These are phyloP conservation scores for Strix aluco DNA, from an alignment of 2,113 vertebrate species.

Conservation along the genomic window DNA sequence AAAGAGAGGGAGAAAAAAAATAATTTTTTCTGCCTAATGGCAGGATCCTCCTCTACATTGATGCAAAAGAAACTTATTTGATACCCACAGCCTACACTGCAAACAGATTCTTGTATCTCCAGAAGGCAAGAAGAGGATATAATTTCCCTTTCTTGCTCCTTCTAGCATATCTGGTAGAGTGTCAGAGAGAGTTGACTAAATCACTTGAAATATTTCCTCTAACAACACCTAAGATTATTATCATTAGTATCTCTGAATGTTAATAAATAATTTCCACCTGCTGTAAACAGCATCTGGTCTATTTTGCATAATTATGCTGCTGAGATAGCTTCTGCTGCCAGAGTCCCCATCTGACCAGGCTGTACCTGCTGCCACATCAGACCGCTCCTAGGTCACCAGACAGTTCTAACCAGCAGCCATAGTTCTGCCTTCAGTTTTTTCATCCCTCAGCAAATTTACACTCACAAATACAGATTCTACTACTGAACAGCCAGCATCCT, in stretches of 20 bases:
- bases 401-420: background rate
- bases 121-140: background rate
- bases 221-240: background rate
- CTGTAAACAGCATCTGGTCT: background rate
- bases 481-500: background rate
- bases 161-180: background rate
- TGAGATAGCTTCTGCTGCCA: background rate
- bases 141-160: background rate
- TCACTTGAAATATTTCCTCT: background rate
- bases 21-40: background rate
- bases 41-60: background rate
- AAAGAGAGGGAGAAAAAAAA: background rate
- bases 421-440: background rate
- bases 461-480: background rate
- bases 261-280: background rate
- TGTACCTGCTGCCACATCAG: background rate
- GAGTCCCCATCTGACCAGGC: background rate
- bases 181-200: background rate
- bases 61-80: background rate
- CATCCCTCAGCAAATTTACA: background rate
- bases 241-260: background rate
- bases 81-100: fast-evolving
- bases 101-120: background rate
- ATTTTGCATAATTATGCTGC: background rate
- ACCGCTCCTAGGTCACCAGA: background rate